Evolutionary conservation across 2,888 invertebrate genomes (phyloP).

Genomic region (Coecobrya sp.): DNA sequence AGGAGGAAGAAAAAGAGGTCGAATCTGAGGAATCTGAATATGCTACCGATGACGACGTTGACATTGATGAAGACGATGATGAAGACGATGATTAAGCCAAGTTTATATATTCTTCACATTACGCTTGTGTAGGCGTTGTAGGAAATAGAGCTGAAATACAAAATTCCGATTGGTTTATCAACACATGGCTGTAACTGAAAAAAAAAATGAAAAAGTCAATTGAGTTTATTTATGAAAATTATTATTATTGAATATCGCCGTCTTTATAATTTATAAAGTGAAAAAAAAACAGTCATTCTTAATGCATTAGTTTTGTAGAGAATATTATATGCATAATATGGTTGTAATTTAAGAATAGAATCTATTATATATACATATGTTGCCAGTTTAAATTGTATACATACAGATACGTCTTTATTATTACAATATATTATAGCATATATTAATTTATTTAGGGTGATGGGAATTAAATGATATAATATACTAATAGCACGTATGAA

Average conservation of each 20-base stretch:
- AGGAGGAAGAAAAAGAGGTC: constrained; percentile 93
- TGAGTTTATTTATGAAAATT: constrained; percentile 33
- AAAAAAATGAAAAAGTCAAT: constrained; percentile 25
- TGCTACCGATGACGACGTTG: constrained; percentile 91
- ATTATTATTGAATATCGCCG: constrained; percentile 15
- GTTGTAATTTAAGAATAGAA: constrained; percentile 45
- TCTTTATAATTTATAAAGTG: constrained; percentile 17
- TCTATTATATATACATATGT: constrained; percentile 70
- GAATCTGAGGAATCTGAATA: constrained; percentile 91
- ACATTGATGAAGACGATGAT: constrained; percentile 86
- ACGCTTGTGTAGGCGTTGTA: constrained; percentile 18
- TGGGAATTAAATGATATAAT: constrained; percentile 55
- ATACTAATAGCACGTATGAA: constrained; percentile 41
- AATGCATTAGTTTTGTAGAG: constrained; percentile 51
- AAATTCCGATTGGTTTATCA: constrained; percentile 14
- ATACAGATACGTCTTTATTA: constrained; percentile 11
- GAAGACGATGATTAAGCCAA: constrained; percentile 79
- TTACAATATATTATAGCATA: constrained; percentile 17
- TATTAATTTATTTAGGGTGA: constrained; percentile 74
- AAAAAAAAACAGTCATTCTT: constrained; percentile 50
- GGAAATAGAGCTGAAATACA: constrained; percentile 11
- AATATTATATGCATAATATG: constrained; percentile 40
- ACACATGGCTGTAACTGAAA: neutral
- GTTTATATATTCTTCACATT: constrained; percentile 4
- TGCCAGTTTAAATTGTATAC: constrained; percentile 79